Conservation (phyloP, 2,797 vertebrate species). For the Heteromormyrus szaboi region DNA sequence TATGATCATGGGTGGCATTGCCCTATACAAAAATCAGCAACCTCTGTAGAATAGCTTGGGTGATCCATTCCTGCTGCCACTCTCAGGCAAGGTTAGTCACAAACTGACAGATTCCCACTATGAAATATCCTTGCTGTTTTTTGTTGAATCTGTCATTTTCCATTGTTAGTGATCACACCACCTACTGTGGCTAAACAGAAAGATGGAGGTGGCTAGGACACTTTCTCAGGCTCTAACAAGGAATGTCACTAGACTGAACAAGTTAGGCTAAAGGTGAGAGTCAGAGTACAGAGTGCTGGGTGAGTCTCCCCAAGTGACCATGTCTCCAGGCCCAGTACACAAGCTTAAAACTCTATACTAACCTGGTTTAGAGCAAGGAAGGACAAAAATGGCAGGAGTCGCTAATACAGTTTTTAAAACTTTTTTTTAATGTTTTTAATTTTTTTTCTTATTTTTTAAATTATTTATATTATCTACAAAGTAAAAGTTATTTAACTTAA, state of each 20-base stretch:
- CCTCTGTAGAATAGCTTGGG: background rate
- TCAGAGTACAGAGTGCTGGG: background rate
- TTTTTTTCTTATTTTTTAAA: conserved; percentile 85
- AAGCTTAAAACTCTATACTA: background rate
- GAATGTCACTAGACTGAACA: background rate
- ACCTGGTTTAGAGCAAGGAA: background rate
- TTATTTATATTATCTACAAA: conserved; percentile 99
- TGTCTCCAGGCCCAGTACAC: background rate
- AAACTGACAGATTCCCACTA: background rate
- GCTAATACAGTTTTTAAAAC: conserved; percentile 92
- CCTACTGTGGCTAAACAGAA: background rate
- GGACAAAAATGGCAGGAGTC: conserved; percentile 19
- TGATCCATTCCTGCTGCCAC: background rate
- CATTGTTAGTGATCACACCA: background rate
- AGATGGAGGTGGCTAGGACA: background rate
- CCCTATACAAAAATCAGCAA: background rate
- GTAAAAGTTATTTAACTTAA: conserved; percentile 98
- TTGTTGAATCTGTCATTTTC: background rate
- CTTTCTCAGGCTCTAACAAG: background rate
- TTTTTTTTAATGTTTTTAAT: conserved; percentile 98
- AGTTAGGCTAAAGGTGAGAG: background rate
- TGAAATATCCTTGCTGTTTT: background rate
- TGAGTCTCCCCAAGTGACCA: background rate
- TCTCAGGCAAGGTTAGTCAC: background rate
- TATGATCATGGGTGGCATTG: background rate